Base-by-base conservation (phyloP, 37 sponge, comb jelly and placozoan species). In the Geodia barretti region DNA sequence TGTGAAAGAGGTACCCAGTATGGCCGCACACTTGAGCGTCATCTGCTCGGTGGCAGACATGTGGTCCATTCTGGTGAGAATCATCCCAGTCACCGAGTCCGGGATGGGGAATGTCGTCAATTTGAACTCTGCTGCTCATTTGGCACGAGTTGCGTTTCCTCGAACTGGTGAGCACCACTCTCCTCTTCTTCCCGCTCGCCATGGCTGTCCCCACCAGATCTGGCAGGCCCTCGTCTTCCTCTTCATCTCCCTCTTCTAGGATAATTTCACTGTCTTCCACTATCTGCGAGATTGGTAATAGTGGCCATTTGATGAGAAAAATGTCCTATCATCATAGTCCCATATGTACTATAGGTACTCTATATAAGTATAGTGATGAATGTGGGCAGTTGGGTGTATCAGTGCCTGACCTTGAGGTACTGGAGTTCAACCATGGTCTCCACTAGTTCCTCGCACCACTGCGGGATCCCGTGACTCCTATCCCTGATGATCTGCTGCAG, bases 1-100 rank as follows among this genome's bases (percentile, higher is more conserved):
- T 26, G 81, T 82, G 74, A 94, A 94, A 1, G 77, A 33, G 14
- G 72, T 90, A 0, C 97, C 97, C 29, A 92, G 74, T 3, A 91
- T 79, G 42, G 94, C 79, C 5, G 97, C 97, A 84, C 90, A 93
- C 83, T 97, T 97, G 41, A 97, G 82, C 33, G 89, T 87, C 92
- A 97, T 79, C 87, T 93, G 97, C 32, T 84, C 84, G 23, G 82
- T 71, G 35, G 86, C 80, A 0, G 87, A 86, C 68, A 92, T 87
- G 73, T 88, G 79, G 80, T 91, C 94, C 39, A 97, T 84, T 20
- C 97, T 62, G 5, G 97, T 70, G 23, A 97, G 85, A 0, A 94
- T 84, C 76, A 97, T 88, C 9, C 86, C 97, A 69, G 85, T 83
- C 5, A 97, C 85, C 24, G 95, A 91, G 29, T 90, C 89, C 1